These are phyloP conservation scores for Drosophila pegasa DNA, from an alignment of 2,888 invertebrate genomes.

Conservation along the genomic window DNA sequence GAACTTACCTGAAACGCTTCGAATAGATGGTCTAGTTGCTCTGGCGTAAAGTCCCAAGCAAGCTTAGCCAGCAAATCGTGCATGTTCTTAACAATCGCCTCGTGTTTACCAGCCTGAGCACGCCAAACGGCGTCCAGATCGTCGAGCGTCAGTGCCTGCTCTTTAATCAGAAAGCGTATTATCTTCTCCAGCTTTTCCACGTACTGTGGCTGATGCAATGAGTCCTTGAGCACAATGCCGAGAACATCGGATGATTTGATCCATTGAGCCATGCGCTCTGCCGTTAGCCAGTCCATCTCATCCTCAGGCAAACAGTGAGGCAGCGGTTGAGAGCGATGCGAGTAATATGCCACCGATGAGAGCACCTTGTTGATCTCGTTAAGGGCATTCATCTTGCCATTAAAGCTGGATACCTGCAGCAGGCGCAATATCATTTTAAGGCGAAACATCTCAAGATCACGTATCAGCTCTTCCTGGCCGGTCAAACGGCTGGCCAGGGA, in stretches of 20 bases:
- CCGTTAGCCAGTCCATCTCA: slow-evolving; percentile 96
- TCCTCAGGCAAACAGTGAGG: slow-evolving; percentile 89
- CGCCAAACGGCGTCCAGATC: slow-evolving; percentile 98
- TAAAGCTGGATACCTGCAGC: slow-evolving; percentile 98
- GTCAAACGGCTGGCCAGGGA: slow-evolving; percentile 94
- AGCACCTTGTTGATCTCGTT: slow-evolving; percentile 99
- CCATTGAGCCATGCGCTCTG: slow-evolving; percentile 98
- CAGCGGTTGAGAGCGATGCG: slow-evolving; percentile 89
- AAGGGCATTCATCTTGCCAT: slow-evolving; percentile 99
- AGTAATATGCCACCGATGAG: slow-evolving; percentile 95
- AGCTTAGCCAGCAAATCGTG: slow-evolving; percentile 98
- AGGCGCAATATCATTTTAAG: slow-evolving; percentile 97
- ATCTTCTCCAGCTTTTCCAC: slow-evolving; percentile 99
- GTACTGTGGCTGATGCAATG: slow-evolving; percentile 98
- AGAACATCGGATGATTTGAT: slow-evolving; percentile 97
- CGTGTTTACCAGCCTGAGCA: slow-evolving; percentile 98
- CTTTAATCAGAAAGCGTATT: slow-evolving; percentile 97
- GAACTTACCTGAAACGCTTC: slow-evolving; percentile 95
- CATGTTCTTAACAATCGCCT: slow-evolving; percentile 98
- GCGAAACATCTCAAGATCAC: slow-evolving; percentile 95
- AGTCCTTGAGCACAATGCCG: slow-evolving; percentile 97
- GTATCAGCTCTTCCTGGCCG: slow-evolving; percentile 90
- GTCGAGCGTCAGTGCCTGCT: slow-evolving; percentile 93
- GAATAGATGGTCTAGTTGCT: slow-evolving; percentile 98
- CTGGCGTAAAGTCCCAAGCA: slow-evolving; percentile 99